phyloP scores from a whole-genome alignment of 2,888 invertebrate species.

The Eilema depressum region DNA sequence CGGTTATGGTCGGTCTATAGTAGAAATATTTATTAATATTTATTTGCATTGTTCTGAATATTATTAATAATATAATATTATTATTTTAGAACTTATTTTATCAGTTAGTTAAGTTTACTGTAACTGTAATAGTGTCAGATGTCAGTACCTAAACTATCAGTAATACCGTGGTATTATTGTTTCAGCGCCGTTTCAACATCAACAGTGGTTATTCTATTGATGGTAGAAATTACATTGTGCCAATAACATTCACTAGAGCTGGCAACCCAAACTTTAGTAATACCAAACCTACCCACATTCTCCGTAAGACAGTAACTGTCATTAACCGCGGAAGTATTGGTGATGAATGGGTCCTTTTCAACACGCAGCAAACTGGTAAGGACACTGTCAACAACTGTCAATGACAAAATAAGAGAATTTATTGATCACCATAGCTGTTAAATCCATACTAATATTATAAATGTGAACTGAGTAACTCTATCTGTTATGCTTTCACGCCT shows the following conservation, averaged over 20 bases:
- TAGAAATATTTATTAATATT: no score
- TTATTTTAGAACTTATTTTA: no score
- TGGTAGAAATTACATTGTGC: constrained; percentile 74
- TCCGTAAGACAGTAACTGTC: constrained; percentile 60
- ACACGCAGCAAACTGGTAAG: constrained; percentile 87
- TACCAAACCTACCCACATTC: constrained; percentile 78
- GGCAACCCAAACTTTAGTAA: constrained; percentile 75
- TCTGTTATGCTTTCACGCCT: no score
- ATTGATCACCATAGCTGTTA: no score
- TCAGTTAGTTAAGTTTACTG: no score
- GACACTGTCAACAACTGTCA: background rate
- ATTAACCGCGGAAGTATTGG: constrained; percentile 68
- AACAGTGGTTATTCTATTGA: constrained; percentile 68
- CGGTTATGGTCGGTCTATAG: no score
- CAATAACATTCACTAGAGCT: constrained; percentile 74
- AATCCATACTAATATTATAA: no score
- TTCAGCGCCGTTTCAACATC: constrained; percentile 83
- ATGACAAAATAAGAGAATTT: no score
- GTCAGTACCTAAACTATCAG: background rate
- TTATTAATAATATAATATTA: no score
- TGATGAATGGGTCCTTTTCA: constrained; percentile 88
- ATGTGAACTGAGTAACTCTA: no score
- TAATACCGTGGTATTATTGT: constrained; percentile 20
- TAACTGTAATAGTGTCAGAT: no score
- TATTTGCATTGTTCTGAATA: no score